phyloP scores from a whole-genome alignment of 2,888 invertebrate species.

The Limnephilus auricula region DNA sequence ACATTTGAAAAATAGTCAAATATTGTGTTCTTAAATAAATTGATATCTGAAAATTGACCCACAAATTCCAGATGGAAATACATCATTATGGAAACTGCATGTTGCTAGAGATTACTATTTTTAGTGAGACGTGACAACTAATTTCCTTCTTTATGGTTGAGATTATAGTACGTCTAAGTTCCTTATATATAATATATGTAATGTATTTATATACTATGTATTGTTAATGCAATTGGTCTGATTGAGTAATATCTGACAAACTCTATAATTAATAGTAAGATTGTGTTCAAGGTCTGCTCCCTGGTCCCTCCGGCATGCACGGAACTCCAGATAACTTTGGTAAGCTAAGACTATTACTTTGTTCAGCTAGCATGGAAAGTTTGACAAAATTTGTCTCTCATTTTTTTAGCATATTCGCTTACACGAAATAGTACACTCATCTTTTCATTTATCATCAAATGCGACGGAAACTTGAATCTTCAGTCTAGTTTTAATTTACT shows the following conservation, averaged over 20 bases:
- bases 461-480: not conserved
- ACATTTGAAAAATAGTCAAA: no score
- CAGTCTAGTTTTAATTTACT: not conserved
- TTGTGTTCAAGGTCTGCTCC: slow-evolving; percentile 82
- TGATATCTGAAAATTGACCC: not conserved
- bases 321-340: slow-evolving; percentile 88
- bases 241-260: not conserved
- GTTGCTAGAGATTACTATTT: no score
- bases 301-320: slow-evolving; percentile 91
- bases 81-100: no score
- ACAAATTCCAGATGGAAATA: no score
- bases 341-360: slow-evolving; percentile 75
- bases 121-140: not conserved
- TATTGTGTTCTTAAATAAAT: not conserved
- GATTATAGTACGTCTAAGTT: not conserved
- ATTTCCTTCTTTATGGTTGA: not conserved
- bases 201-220: no score
- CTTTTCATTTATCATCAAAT: not conserved
- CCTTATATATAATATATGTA: no score
- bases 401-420: slow-evolving; percentile 23
- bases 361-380: slow-evolving; percentile 47
- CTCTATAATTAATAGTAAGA: slow-evolving; percentile 36
- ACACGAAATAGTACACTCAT: not conserved
- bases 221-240: not conserved
- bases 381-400: slow-evolving; percentile 56